Evolutionary conservation across 2,797 vertebrate species (phyloP).

Genomic region (Anguilla megastoma): DNA sequence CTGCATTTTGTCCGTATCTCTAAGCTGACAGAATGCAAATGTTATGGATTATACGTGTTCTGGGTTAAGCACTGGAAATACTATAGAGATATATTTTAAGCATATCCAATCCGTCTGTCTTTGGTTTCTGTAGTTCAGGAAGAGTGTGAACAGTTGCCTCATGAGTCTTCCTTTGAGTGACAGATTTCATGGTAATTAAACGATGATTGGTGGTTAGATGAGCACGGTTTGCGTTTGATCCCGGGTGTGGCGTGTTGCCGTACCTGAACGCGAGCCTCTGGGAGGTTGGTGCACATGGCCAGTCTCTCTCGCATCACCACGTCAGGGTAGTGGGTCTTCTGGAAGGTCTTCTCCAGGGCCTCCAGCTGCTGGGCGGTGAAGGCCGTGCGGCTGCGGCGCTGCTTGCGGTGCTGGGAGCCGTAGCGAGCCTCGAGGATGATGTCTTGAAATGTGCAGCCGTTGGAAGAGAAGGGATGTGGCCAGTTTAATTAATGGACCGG

Average conservation of each 20-base stretch:
- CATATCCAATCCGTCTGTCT: background rate
- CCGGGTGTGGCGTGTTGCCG: background rate
- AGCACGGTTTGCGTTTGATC: background rate
- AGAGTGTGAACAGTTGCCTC: background rate
- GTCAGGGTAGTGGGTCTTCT: conserved; percentile 98
- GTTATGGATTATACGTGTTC: background rate
- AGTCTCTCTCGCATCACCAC: conserved; percentile 97
- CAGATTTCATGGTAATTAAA: background rate
- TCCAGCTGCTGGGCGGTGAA: conserved; percentile 98
- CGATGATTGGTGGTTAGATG: background rate
- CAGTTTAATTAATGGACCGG: conserved; percentile 87
- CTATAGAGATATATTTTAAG: background rate
- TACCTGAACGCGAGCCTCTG: conserved; percentile 98
- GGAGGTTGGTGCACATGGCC: conserved; percentile 99
- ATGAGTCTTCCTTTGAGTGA: background rate
- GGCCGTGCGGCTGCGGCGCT: conserved; percentile 92
- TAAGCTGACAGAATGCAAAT: background rate
- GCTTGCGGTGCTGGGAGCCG: conserved; percentile 98
- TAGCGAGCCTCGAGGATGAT: conserved; percentile 99
- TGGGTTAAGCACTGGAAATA: background rate
- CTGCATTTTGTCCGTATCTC: background rate
- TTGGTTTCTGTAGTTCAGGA: background rate
- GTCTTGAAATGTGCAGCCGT: conserved; percentile 99
- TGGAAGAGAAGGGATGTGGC: conserved; percentile 86
- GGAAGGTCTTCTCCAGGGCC: conserved; percentile 97